Base-by-base conservation (phyloP, 1,140 invertebrate genomes). In the Euwallacea fornicatus region DNA sequence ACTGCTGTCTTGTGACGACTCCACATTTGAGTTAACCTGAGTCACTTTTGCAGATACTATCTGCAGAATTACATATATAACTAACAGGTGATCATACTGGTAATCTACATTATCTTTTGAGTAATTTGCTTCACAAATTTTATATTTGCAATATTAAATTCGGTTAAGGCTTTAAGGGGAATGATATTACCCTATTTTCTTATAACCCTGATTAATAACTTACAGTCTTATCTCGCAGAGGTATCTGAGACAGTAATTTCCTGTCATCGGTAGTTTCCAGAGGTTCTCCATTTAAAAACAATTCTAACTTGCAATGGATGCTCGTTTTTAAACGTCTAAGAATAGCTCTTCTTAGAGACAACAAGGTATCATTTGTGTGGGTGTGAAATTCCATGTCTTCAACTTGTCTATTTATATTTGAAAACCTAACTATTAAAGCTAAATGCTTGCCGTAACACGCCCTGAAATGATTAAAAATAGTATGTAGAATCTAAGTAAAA, bases 381-480 rank as follows among this genome's bases (percentile, higher is more conserved):
- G 95, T 97, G 78, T 88, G 91, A 54, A 98, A 84, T 81, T 98
- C 96, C 75, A 97, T 86, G 80, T 98, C 96, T 74, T 98, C 96
- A 21, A 94, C 88, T 81, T 93, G 93, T 69, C 95, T 86, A 74
- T 91, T 93, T 75, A 94, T 93, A 83, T 91, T 95, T 76, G 94
- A 93, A 82, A 98, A 96, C 78, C 95, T 68, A 42, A 98, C 89
- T 69, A 93, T 89, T 41, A 98, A 84, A 53, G 89, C 88, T 76
- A 97, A 87, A 78, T 97, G 92, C 82, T 97, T 95, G 13, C 96
- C 97, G 68, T 95, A 88, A 75, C 91, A 93, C 10, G 95, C 92
- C 79, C 93, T 90, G 53, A 55, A 69, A 69, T 43, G 15, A 67
- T 41, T 47, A 8, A 41, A 66, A 16, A 66, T 3, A 15, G 9